phyloP scores from a whole-genome alignment of 2,113 vertebrate species.

The Echinops telfairi region DNA sequence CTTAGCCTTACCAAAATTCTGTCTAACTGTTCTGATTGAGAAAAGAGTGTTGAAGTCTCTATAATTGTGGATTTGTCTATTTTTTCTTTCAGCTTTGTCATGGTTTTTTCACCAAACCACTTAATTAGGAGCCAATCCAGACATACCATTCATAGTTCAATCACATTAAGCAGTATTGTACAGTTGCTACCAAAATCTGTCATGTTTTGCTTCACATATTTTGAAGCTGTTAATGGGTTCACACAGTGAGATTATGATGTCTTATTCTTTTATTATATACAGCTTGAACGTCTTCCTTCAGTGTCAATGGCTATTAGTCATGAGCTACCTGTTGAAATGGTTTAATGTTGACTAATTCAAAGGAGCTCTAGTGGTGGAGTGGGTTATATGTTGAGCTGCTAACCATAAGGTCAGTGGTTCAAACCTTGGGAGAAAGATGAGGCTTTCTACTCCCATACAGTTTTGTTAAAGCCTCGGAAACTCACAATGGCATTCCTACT shows the following conservation, averaged over 20 bases:
- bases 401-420: no score
- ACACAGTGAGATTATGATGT: constrained; percentile 25
- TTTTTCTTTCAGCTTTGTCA: constrained; percentile 8
- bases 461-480: no score
- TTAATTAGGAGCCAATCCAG: no score
- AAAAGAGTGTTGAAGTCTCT: background rate
- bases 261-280: background rate
- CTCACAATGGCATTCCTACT: no score
- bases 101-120: background rate
- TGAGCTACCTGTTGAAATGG: background rate
- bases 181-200: no score
- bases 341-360: background rate
- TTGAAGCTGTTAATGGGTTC: background rate
- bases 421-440: no score
- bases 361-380: no score
- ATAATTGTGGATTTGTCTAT: constrained; percentile 32
- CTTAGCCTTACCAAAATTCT: background rate
- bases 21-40: constrained; percentile 23
- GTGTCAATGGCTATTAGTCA: background rate
- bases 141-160: no score
- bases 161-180: no score
- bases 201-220: no score
- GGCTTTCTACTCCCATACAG: no score
- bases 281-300: background rate
- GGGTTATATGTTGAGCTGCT: no score